Base-by-base conservation (phyloP, 2,113 vertebrate genomes). In the Sinocyclocheilus anophthalmus region DNA sequence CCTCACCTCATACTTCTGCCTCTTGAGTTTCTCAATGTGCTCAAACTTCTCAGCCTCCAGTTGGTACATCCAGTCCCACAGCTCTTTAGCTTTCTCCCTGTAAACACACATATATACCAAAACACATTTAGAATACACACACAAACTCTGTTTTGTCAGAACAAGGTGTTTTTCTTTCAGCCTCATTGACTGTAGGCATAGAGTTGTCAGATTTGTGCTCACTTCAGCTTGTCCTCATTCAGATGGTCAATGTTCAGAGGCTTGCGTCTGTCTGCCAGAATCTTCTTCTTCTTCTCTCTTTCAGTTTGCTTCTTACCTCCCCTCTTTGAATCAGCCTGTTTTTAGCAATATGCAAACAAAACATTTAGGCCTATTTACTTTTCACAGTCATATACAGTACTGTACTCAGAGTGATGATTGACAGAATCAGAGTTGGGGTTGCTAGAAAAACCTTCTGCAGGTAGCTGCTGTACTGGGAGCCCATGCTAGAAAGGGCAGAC, bases 201-300 rank as follows among this genome's bases (percentile, higher is more conserved):
- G 53, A 18, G 45, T 42, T n/a, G 37, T 48, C 42, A 42, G 42
- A 48, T 16, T 14, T 59, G 11, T 42, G 53, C 55, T 84, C 93
- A 99, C 98, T 95, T 96, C 91, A 99, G 94, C 48, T 96, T 97
- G 89, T 98, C 97, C 14, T 99, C 97, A 1, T 87, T 93, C 76
- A 99, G 94, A 18, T 95, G 94, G 39, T 97, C 96, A 0, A 98
- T 92, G 87, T 94, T 96, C 78, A 99, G 94, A 0, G 97, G 92
- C 92, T 97, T 97, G 92, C 95, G 94, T 79, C 97, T 96, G n/a
- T 99, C 97, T 0, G 96, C 93, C 88, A 99, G 93, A 42, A 97
- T 89, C 93, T 99, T 99, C 96, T 97, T 99, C 95, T 99, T 99
- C 12, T 97, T 96, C 91, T 99, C 98, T 78, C 97, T 96, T 83